Conservation (phyloP, 2,888 invertebrate species). For the Lasioglossum calceatum region DNA sequence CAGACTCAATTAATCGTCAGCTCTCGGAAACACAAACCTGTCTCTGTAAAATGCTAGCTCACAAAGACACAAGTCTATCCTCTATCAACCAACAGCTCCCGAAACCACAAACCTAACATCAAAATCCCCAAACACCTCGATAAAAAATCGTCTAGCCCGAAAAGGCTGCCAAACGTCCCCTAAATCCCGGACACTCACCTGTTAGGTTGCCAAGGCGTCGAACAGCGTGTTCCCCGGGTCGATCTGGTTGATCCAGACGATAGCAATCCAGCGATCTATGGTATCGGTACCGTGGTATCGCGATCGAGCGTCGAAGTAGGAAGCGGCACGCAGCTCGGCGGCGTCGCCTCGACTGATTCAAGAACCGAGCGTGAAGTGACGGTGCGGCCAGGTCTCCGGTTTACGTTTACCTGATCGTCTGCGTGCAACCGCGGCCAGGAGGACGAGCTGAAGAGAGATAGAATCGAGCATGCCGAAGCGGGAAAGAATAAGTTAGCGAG, state of each 20-base stretch:
- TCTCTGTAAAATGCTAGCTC: too few species aligned
- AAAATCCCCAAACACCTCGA: too few species aligned
- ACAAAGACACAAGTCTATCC: too few species aligned
- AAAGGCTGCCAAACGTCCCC: too few species aligned
- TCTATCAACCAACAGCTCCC: too few species aligned
- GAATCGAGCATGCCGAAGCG: not conserved
- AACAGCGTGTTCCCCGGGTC: not conserved
- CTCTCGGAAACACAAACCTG: too few species aligned
- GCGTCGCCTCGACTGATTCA: conserved; percentile 80
- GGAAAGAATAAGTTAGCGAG: not conserved
- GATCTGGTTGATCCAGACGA: not conserved
- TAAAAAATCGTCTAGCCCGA: too few species aligned
- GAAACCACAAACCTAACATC: too few species aligned
- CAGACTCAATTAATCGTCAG: not conserved
- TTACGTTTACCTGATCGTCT: conserved; percentile 74
- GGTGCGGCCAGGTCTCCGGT: conserved; percentile 64
- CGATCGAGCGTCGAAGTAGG: conserved; percentile 17
- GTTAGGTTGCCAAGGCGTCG: not conserved
- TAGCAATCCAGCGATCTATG: not conserved
- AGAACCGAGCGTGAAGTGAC: conserved; percentile 74
- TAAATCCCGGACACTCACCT: not conserved
- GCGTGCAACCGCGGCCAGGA: conserved; percentile 62
- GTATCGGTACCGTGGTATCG: not conserved
- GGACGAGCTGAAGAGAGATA: not conserved
- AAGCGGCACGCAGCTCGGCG: conserved; percentile 64